These are phyloP conservation scores for Siniperca scherzeri DNA, from an alignment of 2,797 vertebrate genomes.

Conservation along the genomic window DNA sequence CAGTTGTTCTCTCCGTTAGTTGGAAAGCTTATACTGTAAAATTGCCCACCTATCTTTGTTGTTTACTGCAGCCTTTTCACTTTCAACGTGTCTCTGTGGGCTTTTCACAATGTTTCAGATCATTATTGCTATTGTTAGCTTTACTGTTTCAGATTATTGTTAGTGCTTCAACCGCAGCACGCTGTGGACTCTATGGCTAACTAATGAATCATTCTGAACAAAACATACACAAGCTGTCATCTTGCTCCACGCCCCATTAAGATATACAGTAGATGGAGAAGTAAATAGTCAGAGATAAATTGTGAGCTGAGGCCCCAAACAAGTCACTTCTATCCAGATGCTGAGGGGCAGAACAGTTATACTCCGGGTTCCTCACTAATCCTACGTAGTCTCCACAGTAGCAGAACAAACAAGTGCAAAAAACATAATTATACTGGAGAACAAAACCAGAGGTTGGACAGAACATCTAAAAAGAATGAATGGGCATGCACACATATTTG, in stretches of 20 bases:
- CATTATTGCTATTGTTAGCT: slow-evolving; percentile 56
- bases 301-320: slow-evolving; percentile 26
- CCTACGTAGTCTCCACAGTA: slow-evolving; percentile 10
- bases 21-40: slow-evolving; percentile 28
- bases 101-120: slow-evolving; percentile 52
- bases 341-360: slow-evolving; percentile 17
- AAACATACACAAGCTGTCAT: slow-evolving; percentile 46
- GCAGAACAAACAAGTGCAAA: slow-evolving; percentile 48
- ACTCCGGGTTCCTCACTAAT: slow-evolving; percentile 24
- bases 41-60: slow-evolving; percentile 37
- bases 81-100: slow-evolving; percentile 48
- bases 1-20: slow-evolving; percentile 34
- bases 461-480: slow-evolving; percentile 46
- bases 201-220: slow-evolving; percentile 60
- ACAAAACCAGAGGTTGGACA: slow-evolving; percentile 32
- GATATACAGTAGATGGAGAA: slow-evolving; percentile 28
- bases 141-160: slow-evolving; percentile 58
- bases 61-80: slow-evolving; percentile 38
- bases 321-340: slow-evolving; percentile 35
- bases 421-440: slow-evolving; percentile 51
- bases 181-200: slow-evolving; percentile 31
- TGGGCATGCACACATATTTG: slow-evolving; percentile 20
- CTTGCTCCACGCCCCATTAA: slow-evolving; percentile 32
- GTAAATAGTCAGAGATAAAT: slow-evolving; percentile 52
- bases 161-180: slow-evolving; percentile 30